phyloP scores from a whole-genome alignment of 2,113 vertebrate genomes.

The Aphelocoma coerulescens region DNA sequence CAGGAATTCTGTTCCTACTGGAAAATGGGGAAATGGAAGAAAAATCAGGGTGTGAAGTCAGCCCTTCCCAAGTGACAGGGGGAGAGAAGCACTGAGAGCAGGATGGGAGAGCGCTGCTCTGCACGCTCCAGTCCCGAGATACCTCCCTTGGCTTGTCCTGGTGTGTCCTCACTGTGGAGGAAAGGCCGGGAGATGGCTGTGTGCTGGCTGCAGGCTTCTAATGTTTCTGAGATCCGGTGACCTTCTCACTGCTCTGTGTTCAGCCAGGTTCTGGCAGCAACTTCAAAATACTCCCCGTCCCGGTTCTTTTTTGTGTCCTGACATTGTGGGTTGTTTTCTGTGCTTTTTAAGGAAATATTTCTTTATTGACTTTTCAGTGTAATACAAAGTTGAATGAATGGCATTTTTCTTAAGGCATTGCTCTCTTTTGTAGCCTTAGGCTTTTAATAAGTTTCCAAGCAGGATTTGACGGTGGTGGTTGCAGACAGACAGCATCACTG shows the following conservation, averaged over 20 bases:
- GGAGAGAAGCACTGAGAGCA: fast-evolving
- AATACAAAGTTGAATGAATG: neutral
- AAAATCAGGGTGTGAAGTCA: neutral
- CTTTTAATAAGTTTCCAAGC: neutral
- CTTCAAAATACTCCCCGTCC: fast-evolving
- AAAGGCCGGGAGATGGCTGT: neutral
- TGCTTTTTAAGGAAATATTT: neutral
- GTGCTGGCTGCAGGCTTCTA: neutral
- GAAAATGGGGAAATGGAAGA: neutral
- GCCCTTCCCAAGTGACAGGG: neutral
- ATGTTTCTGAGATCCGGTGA: fast-evolving
- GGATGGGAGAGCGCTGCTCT: fast-evolving
- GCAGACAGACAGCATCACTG: fast-evolving
- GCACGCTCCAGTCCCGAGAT: fast-evolving
- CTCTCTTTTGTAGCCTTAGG: neutral
- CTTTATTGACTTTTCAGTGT: neutral
- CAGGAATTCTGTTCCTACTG: neutral
- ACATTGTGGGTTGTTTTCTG: neutral
- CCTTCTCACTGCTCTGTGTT: neutral
- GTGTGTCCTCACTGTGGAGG: fast-evolving
- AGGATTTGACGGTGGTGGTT: neutral
- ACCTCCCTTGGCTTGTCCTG: neutral
- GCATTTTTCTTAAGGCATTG: neutral
- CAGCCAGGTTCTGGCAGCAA: neutral
- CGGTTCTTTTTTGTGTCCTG: fast-evolving